Conservation (phyloP, 2,888 invertebrate genomes). For the Lepidochrysops patricia region DNA sequence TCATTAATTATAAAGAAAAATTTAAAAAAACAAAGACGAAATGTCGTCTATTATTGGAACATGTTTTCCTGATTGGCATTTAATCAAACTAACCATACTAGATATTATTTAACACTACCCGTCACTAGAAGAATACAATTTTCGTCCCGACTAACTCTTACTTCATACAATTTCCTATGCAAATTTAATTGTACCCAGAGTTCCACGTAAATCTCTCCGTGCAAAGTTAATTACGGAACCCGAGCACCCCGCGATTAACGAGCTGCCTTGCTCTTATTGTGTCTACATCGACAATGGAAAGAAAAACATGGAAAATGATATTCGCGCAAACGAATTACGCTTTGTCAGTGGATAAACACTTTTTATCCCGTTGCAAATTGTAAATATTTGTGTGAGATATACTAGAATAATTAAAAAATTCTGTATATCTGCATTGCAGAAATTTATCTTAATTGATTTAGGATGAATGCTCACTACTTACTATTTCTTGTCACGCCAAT, state of each 20-base stretch:
- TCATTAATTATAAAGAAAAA: too few relatives aligned
- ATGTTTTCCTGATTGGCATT: too few relatives aligned
- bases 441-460: too few relatives aligned
- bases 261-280: constrained; percentile 59
- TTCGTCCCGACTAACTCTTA: constrained; percentile 64
- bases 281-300: constrained; percentile 60
- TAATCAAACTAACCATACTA: constrained; percentile 1
- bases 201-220: constrained; percentile 68
- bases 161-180: constrained; percentile 71
- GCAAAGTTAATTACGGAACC: constrained; percentile 69
- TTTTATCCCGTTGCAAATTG: background rate
- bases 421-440: too few relatives aligned
- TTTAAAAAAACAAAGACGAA: too few relatives aligned
- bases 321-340: constrained; percentile 25
- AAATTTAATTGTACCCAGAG: constrained; percentile 72
- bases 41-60: too few relatives aligned
- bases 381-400: too few relatives aligned
- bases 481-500: too few relatives aligned
- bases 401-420: too few relatives aligned
- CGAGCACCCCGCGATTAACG: constrained; percentile 63
- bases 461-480: too few relatives aligned
- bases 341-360: constrained; percentile 7
- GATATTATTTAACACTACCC: constrained; percentile 9
- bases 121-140: constrained; percentile 27
- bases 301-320: constrained; percentile 44